phyloP scores from a whole-genome alignment of 1,140 invertebrate genomes.

The Drosophila malerkotliana region DNA sequence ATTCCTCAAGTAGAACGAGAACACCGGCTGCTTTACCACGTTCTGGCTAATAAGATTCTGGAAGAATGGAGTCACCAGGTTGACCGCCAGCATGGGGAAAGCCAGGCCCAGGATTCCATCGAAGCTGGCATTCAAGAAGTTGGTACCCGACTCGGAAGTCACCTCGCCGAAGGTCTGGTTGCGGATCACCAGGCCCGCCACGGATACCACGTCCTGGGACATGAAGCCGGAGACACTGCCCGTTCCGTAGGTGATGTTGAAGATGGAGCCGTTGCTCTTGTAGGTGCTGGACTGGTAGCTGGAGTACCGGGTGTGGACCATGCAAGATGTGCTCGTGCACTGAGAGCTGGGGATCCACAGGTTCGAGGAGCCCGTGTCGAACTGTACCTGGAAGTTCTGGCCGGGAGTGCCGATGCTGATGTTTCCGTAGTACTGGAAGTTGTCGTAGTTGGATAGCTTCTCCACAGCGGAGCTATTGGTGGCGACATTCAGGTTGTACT shows the following conservation, averaged over 20 bases:
- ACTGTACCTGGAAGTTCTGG: slow-evolving; percentile 97
- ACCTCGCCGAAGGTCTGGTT: slow-evolving; percentile 99
- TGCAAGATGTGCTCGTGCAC: slow-evolving; percentile 93
- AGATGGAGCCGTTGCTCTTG: slow-evolving; percentile 93
- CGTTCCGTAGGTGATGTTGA: slow-evolving; percentile 97
- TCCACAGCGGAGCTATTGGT: slow-evolving; percentile 13
- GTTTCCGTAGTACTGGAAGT: slow-evolving; percentile 97
- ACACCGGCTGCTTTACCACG: slow-evolving; percentile 90
- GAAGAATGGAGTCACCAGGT: slow-evolving; percentile 96
- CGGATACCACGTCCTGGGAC: slow-evolving; percentile 92
- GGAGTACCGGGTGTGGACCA: slow-evolving; percentile 93
- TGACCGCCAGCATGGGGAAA: slow-evolving; percentile 93
- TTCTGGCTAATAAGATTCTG: slow-evolving; percentile 96
- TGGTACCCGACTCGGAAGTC: slow-evolving; percentile 93
- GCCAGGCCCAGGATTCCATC: slow-evolving; percentile 98
- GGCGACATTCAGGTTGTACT: slow-evolving; percentile 13
- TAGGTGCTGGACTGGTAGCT: slow-evolving; percentile 92
- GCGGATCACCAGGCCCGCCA: slow-evolving; percentile 88
- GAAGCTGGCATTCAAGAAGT: slow-evolving; percentile 96
- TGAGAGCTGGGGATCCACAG: slow-evolving; percentile 98
- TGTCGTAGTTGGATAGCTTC: slow-evolving; percentile 10
- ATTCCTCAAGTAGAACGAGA: slow-evolving; percentile 94
- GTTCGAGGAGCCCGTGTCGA: slow-evolving; percentile 99
- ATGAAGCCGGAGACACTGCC: slow-evolving; percentile 97
- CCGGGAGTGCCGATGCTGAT: slow-evolving; percentile 96